A percentile compares a stretch with the other conserved stretches of the same genome.
Conservation (phyloP, 92 coral and sea anemone species). For the Zoanthus sociatus region DNA sequence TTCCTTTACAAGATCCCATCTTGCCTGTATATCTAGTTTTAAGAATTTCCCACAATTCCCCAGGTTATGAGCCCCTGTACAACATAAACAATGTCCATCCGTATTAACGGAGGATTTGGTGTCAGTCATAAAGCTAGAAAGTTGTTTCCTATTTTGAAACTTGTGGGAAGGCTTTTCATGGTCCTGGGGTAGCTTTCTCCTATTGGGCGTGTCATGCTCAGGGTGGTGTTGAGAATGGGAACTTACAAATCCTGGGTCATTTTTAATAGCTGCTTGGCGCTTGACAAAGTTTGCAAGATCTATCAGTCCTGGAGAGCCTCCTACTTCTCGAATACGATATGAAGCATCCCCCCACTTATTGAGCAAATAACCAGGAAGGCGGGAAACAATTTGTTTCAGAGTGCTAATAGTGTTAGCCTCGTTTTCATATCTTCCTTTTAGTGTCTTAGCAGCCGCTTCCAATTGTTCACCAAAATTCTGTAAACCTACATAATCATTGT, state of each 20-base stretch:
- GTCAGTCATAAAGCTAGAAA: not conserved
- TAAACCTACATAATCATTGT: conserved; percentile 44
- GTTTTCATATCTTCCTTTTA: conserved; percentile 27
- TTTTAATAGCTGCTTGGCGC: conserved; percentile 46
- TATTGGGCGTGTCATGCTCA: not conserved
- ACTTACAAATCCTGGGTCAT: conserved; percentile 31
- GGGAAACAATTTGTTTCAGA: conserved; percentile 24
- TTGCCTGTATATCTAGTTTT: not conserved
- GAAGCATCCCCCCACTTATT: conserved; percentile 57
- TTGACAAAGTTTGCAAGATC: conserved; percentile 36
- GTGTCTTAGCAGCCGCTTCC: conserved; percentile 34
- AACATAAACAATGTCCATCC: conserved; percentile 26
- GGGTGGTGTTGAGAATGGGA: not conserved
- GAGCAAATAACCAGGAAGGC: conserved; percentile 40
- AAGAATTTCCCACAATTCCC: conserved; percentile 5
- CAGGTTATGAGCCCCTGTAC: conserved; percentile 39
- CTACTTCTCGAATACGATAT: conserved; percentile 60
- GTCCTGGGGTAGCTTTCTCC: not conserved
- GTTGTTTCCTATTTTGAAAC: not conserved
- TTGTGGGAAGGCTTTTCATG: not conserved
- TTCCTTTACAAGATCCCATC: conserved; percentile 48
- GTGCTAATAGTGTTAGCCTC: conserved; percentile 42
- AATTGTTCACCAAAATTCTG: conserved; percentile 68
- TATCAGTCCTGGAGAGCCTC: conserved; percentile 27
- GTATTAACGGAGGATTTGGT: not conserved